These are phyloP conservation scores for Acinonyx jubatus DNA, from an alignment of 2,113 vertebrate species.

Conservation along the genomic window DNA sequence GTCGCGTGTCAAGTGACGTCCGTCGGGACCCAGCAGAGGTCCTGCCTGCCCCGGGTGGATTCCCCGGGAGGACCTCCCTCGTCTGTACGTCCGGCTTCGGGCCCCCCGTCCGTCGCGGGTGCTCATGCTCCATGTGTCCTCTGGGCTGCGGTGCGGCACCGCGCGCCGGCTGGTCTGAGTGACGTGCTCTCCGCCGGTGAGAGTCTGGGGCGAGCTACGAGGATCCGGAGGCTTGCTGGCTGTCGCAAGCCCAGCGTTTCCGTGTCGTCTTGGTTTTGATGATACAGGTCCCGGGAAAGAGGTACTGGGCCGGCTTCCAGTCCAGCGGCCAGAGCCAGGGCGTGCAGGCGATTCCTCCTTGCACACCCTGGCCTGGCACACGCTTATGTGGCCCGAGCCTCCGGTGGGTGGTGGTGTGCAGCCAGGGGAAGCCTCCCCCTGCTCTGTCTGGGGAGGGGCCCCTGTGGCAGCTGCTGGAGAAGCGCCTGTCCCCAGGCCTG, in stretches of 20 bases:
- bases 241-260: not conserved
- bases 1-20: no score
- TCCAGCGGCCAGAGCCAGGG: not conserved
- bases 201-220: not conserved
- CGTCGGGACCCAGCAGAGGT: no score
- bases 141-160: accelerated
- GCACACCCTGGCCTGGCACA: not conserved
- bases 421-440: not conserved
- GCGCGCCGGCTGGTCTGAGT: not conserved
- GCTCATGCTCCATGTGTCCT: no score
- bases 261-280: not conserved
- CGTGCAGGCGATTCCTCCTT: no score
- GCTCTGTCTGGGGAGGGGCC: not conserved
- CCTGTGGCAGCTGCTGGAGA: not conserved
- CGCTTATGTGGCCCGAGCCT: not conserved
- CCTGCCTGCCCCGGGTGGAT: no score
- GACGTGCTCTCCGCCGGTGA: not conserved
- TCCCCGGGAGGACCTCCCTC: no score
- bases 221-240: not conserved
- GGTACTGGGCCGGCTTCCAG: not conserved
- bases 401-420: not conserved
- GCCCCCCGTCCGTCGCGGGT: not conserved
- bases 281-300: not conserved
- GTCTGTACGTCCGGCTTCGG: no score
- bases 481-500: not conserved